These are phyloP conservation scores for Microcebus murinus DNA, from an alignment of 2,113 vertebrate genomes.

Conservation along the genomic window DNA sequence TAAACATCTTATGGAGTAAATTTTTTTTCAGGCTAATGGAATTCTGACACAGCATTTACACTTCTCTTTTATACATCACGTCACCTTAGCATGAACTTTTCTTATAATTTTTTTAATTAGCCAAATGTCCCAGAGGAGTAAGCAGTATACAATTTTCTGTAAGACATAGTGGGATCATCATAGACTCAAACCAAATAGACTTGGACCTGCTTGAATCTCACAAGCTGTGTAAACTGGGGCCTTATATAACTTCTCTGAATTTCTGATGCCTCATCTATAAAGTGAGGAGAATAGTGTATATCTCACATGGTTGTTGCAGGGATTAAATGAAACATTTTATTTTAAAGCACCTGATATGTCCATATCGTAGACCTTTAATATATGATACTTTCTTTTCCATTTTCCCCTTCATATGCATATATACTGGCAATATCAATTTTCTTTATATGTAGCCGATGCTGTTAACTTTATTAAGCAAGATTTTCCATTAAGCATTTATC, in stretches of 20 bases:
- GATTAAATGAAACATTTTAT: slow-evolving; percentile 68
- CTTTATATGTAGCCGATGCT: slow-evolving; percentile 45
- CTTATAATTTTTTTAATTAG: slow-evolving; percentile 23
- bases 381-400: slow-evolving; percentile 45
- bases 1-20: not conserved
- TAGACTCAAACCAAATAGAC: not conserved
- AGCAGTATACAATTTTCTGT: not conserved
- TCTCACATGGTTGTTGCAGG: not conserved
- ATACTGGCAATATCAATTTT: slow-evolving; percentile 55
- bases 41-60: not conserved
- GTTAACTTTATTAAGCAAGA: slow-evolving; percentile 74
- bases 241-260: slow-evolving; percentile 13
- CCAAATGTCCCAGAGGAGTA: not conserved
- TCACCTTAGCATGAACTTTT: not conserved
- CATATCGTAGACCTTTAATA: not conserved
- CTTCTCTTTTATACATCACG: not conserved
- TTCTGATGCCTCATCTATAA: slow-evolving; percentile 17
- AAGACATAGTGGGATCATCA: not conserved
- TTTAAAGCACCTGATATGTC: slow-evolving; percentile 53
- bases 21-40: slow-evolving; percentile 8
- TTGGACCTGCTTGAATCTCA: not conserved
- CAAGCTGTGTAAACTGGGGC: not conserved
- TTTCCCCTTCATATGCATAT: slow-evolving; percentile 57
- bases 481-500: slow-evolving; percentile 80
- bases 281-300: not conserved